Base-by-base conservation (phyloP, 2,113 vertebrate species). In the Lepus timidus region DNA sequence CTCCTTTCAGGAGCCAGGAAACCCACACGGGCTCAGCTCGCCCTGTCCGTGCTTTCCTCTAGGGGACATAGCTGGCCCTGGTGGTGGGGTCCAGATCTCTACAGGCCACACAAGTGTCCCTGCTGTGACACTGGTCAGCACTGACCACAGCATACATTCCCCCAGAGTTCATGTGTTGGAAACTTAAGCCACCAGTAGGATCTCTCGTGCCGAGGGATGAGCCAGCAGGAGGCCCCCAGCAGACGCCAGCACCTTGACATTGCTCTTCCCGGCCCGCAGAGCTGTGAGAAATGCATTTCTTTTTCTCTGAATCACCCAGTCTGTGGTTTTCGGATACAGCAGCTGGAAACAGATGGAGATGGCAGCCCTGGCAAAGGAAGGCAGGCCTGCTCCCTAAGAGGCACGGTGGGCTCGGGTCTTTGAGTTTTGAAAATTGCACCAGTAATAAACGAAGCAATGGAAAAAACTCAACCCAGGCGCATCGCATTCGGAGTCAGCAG, bases 91-190 rank as follows among this genome's bases (percentile, higher is more conserved):
- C 44, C 44, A 44, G 44, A 44, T 44, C 44, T 44, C 61, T 3
- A 0, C 1, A 0, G n/a, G 12, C 17, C 12, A 2, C 44, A 16
- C n/a, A 6, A 22, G 4, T 2, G 13, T 9, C 23, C 65, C 9
- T 0, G 1, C 82, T 0, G 29, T 22, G 67, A 31, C 17, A 0
- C 68, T 7, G 9, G 74, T 1, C 4, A 65, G 55, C 73, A 20
- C 9, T 11, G 65, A 49, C 61, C 1, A 44, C 44, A 39, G 23
- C n/a, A 17, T 14, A 39, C 8, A 52, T 58, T 29, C 52, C 22
- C 64, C 64, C 64, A 65, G 22, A 65, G 64, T 29, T 27, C 29
- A 27, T 65, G 64, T 65, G 64, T 12, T 3, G 64, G 64, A 10
- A 29, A 27, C 64, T 27, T 29, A 0, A 25, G 44, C 44, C 44